Percentiles rank a stretch among this genome's conserved stretches.
Evolutionary conservation across 1,140 invertebrate species (phyloP).

Genomic region (Scaptomyza pallida): DNA sequence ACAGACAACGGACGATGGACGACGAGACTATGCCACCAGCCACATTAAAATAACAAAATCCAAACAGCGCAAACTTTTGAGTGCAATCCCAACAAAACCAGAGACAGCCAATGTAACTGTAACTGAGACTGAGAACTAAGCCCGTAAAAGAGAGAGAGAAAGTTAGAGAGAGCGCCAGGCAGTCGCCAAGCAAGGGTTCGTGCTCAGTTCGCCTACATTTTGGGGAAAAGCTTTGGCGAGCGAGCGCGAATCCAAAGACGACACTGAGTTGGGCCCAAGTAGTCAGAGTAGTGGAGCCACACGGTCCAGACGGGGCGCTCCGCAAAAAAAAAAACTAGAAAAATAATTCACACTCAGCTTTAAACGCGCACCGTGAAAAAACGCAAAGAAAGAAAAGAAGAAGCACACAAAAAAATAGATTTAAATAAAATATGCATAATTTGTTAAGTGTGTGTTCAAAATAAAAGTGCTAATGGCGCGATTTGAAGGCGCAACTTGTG

Average conservation of each 20-base stretch:
- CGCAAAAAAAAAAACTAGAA: conserved; percentile 33
- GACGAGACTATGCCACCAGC: conserved; percentile 46
- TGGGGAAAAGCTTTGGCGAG: conserved; percentile 71
- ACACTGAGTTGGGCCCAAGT: conserved; percentile 54
- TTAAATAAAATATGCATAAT: conserved; percentile 40
- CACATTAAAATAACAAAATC: conserved; percentile 80
- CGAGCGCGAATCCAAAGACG: conserved; percentile 54
- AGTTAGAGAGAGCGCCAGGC: conserved; percentile 56
- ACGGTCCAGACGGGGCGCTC: conserved; percentile 78
- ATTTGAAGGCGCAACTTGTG: not conserved
- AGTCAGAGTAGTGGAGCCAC: conserved; percentile 82
- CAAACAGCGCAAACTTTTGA: conserved; percentile 80
- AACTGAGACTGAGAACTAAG: conserved; percentile 18
- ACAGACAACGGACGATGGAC: conserved; percentile 28
- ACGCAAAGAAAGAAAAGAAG: conserved; percentile 46
- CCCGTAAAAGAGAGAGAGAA: conserved; percentile 23
- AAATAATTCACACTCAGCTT: no score
- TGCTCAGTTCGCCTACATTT: conserved; percentile 58
- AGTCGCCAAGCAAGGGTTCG: conserved; percentile 55
- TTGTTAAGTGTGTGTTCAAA: conserved; percentile 8
- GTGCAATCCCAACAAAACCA: conserved; percentile 64
- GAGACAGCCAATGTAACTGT: conserved; percentile 7
- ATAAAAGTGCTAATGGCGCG: not conserved
- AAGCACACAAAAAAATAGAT: conserved; percentile 14
- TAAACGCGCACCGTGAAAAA: conserved; percentile 59